phyloP scores from a whole-genome alignment of 2,113 vertebrate genomes.

The Platycercus adscitus region DNA sequence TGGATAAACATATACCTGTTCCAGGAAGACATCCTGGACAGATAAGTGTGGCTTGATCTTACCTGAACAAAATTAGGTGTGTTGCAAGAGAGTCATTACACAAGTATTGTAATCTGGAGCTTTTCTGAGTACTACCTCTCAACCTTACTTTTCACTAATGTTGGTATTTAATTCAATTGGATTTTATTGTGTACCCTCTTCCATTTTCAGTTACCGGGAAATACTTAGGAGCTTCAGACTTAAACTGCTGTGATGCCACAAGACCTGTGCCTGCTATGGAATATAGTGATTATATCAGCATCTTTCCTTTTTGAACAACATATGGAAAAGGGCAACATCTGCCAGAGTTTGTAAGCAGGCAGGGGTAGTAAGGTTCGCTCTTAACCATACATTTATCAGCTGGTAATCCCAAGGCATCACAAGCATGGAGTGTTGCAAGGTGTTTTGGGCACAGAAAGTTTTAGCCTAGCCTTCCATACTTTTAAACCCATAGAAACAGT shows the following conservation, averaged over 20 bases:
- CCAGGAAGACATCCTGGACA: not conserved
- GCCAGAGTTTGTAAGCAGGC: not conserved
- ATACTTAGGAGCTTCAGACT: fast-evolving
- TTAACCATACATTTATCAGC: not conserved
- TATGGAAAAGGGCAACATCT: not conserved
- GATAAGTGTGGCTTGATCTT: not conserved
- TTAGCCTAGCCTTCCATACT: not conserved
- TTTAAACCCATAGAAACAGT: not conserved
- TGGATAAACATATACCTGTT: not conserved
- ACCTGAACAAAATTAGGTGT: conserved; percentile 4
- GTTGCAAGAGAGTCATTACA: conserved; percentile 21
- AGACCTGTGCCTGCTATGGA: not conserved
- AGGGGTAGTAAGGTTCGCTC: not conserved
- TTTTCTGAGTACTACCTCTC: not conserved
- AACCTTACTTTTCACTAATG: not conserved
- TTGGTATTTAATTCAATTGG: not conserved
- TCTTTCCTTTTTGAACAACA: not conserved
- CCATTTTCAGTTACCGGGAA: not conserved
- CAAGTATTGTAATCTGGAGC: not conserved
- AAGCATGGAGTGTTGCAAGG: not conserved
- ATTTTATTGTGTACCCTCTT: not conserved
- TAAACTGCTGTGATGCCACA: fast-evolving
- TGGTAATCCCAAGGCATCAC: not conserved
- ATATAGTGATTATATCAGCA: not conserved
- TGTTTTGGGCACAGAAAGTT: not conserved